Evolutionary conservation across 2,888 invertebrate species (phyloP).

Genomic region (Hemaris fuciformis): DNA sequence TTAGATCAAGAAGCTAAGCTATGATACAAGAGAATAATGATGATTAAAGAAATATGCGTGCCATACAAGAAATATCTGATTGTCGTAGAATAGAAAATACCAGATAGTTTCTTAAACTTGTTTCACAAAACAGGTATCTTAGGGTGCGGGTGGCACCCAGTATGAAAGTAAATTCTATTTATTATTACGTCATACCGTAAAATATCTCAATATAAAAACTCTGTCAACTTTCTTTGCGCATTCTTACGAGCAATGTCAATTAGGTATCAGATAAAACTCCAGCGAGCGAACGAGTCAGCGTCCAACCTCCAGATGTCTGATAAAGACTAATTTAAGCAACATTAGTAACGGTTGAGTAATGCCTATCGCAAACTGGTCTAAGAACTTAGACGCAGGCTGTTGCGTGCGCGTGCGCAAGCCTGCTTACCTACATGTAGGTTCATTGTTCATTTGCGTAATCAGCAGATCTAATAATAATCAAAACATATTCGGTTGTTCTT

Average conservation of each 20-base stretch:
- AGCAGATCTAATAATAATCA: neutral
- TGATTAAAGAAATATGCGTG: too few species aligned
- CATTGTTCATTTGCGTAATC: neutral
- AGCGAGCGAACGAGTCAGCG: neutral
- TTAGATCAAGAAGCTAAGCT: too few species aligned
- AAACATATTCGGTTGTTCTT: neutral
- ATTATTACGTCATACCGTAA: too few species aligned
- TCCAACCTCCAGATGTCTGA: slow-evolving; percentile 22
- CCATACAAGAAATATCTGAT: too few species aligned
- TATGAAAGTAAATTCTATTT: too few species aligned
- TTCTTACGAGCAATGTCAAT: neutral
- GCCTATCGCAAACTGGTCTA: slow-evolving; percentile 55
- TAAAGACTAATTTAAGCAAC: slow-evolving; percentile 48
- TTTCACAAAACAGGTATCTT: too few species aligned
- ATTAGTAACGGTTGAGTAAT: slow-evolving; percentile 51
- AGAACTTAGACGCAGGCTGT: slow-evolving; percentile 43
- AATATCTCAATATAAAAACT: neutral
- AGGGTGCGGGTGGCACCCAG: too few species aligned
- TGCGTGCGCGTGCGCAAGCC: slow-evolving; percentile 37
- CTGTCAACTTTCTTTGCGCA: neutral
- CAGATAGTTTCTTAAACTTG: too few species aligned
- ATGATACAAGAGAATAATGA: too few species aligned
- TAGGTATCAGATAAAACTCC: neutral
- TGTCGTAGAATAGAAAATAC: too few species aligned
- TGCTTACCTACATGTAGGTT: neutral